phyloP scores from a whole-genome alignment of 2,888 invertebrate species.

The Meganola albula region DNA sequence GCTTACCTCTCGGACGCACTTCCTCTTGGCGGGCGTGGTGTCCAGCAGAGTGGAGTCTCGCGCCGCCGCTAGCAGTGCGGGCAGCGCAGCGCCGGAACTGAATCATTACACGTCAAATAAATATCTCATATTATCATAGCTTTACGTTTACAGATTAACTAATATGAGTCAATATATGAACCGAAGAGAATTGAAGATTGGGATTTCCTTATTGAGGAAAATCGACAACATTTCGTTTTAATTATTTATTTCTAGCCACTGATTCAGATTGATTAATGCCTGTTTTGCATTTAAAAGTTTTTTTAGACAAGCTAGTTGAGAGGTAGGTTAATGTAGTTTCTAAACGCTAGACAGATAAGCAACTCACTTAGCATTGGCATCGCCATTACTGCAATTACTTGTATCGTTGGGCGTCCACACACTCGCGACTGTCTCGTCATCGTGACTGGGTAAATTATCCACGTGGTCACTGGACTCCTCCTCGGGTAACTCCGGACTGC shows the following conservation, averaged over 20 bases:
- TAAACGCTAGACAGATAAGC: background rate
- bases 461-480: conserved; percentile 17
- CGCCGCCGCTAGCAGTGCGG: conserved; percentile 32
- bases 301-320: too few relatives aligned
- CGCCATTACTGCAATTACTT: conserved; percentile 32
- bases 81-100: conserved; percentile 13
- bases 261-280: too few relatives aligned
- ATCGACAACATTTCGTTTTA: too few relatives aligned
- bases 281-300: too few relatives aligned
- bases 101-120: too few relatives aligned
- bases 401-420: conserved; percentile 42
- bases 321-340: too few relatives aligned
- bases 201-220: too few relatives aligned
- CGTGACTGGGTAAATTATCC: conserved; percentile 28
- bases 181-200: too few relatives aligned
- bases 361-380: conserved; percentile 25
- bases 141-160: too few relatives aligned
- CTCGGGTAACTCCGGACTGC: conserved; percentile 21
- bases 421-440: conserved; percentile 54
- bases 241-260: too few relatives aligned
- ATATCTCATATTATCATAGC: too few relatives aligned
- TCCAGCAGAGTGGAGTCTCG: conserved; percentile 26
- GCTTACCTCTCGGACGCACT: conserved; percentile 33
- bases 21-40: conserved; percentile 29
- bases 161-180: too few relatives aligned